Evolutionary conservation across 1,140 invertebrate genomes (phyloP).

Genomic region (Eumeta japonica): DNA sequence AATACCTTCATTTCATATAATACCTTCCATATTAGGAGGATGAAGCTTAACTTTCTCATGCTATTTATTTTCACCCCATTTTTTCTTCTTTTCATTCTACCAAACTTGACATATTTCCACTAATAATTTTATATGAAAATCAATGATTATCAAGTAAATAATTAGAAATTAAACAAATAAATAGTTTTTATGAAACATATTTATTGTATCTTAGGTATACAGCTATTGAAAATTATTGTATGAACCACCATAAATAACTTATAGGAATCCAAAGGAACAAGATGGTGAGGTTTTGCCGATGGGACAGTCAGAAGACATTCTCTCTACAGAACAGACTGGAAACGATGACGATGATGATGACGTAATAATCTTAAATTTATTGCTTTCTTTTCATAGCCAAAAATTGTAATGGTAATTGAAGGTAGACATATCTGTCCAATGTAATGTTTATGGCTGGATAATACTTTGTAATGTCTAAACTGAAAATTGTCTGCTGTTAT

Average conservation of each 20-base stretch:
- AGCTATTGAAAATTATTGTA: too few species aligned
- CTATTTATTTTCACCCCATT: not conserved
- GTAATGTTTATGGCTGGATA: too few species aligned
- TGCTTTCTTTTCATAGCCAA: too few species aligned
- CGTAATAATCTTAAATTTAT: slow-evolving; percentile 6
- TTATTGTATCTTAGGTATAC: too few species aligned
- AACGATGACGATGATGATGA: slow-evolving; percentile 59
- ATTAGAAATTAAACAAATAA: slow-evolving; percentile 2
- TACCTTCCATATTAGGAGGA: too few species aligned
- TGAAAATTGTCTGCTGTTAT: too few species aligned
- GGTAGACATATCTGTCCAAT: too few species aligned
- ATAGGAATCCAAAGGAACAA: slow-evolving; percentile 81
- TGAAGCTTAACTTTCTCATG: too few species aligned
- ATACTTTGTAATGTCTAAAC: too few species aligned
- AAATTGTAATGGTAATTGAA: too few species aligned
- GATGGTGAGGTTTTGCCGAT: slow-evolving; percentile 92
- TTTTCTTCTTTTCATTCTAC: not conserved
- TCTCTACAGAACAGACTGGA: slow-evolving; percentile 79
- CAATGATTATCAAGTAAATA: not conserved
- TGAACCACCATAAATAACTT: slow-evolving; percentile 9
- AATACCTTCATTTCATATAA: too few species aligned
- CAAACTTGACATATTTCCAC: not conserved
- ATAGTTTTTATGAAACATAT: slow-evolving; percentile 4
- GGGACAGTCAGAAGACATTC: slow-evolving; percentile 72
- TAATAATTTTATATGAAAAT: not conserved